Evolutionary conservation across 2,113 vertebrate genomes (phyloP).

Genomic region (Triplophysa tibetana): DNA sequence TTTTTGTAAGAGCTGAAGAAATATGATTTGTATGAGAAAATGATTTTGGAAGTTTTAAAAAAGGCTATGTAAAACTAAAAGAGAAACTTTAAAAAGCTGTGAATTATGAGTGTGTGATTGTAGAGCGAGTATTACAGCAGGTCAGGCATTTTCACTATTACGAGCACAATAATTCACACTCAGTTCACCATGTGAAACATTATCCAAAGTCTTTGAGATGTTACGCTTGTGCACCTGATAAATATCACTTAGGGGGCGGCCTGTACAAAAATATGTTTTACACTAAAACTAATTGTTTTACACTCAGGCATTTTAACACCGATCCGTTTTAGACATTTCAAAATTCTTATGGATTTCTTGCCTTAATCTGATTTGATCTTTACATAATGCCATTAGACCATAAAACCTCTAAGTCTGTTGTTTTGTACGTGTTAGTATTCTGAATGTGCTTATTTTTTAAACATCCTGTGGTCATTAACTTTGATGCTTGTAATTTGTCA

Average conservation of each 20-base stretch:
- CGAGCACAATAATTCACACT: neutral
- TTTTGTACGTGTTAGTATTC: neutral
- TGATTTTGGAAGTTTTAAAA: constrained; percentile 46
- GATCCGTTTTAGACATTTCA: neutral
- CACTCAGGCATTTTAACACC: constrained; percentile 8
- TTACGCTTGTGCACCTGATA: neutral
- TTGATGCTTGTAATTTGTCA: constrained; percentile 5
- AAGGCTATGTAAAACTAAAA: constrained; percentile 48
- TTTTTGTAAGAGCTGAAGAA: constrained; percentile 58
- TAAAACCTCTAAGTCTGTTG: neutral
- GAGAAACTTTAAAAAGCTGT: constrained; percentile 24
- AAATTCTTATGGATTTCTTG: neutral
- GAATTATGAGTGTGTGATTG: constrained; percentile 49
- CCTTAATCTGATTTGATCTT: neutral
- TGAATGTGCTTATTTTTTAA: neutral
- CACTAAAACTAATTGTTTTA: constrained; percentile 1
- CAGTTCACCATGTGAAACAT: neutral
- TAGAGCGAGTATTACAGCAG: constrained; percentile 46
- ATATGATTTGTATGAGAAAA: constrained; percentile 34
- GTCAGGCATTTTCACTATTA: constrained; percentile 27
- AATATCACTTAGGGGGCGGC: neutral
- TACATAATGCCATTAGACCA: constrained; percentile 9
- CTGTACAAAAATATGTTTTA: constrained; percentile 18
- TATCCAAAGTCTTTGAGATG: neutral
- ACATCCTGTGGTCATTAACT: neutral